Conservation (phyloP, 2,113 vertebrate genomes). For the Poicephalus meyeri region DNA sequence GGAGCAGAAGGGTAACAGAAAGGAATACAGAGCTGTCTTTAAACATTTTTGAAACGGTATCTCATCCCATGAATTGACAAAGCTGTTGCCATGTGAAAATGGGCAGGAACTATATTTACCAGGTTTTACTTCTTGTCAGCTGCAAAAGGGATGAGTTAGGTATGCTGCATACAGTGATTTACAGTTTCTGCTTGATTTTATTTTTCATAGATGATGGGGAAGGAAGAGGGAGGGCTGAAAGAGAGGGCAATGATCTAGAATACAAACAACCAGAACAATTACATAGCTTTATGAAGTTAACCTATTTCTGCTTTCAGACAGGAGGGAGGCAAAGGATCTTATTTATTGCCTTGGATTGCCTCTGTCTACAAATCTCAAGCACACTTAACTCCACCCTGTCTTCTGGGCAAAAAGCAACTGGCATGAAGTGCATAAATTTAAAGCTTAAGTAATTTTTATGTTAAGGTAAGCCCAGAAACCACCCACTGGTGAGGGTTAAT, state of each 20-base stretch:
- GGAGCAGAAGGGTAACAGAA: neutral
- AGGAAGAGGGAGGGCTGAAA: neutral
- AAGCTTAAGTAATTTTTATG: neutral
- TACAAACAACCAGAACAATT: conserved; percentile 22
- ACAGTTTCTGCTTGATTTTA: conserved; percentile 4
- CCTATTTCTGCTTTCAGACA: conserved; percentile 31
- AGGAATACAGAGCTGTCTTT: neutral
- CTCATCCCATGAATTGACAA: neutral
- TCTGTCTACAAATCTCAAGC: conserved; percentile 28
- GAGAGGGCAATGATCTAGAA: neutral
- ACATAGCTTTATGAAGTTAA: conserved; percentile 30
- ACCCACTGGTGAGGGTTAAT: neutral
- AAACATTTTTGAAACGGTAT: neutral
- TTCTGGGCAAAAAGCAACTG: conserved; percentile 30
- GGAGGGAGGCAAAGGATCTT: conserved; percentile 11
- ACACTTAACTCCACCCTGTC: conserved; percentile 21
- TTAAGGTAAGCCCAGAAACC: conserved; percentile 1
- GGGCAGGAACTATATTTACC: neutral
- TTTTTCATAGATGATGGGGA: neutral
- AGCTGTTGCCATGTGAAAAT: neutral
- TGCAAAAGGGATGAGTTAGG: neutral
- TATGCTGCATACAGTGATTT: neutral
- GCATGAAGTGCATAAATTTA: neutral
- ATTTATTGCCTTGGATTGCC: conserved; percentile 39
- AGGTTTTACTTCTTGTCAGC: neutral